phyloP scores from a whole-genome alignment of 2,888 invertebrate genomes.

The Trichogramma evanescens region DNA sequence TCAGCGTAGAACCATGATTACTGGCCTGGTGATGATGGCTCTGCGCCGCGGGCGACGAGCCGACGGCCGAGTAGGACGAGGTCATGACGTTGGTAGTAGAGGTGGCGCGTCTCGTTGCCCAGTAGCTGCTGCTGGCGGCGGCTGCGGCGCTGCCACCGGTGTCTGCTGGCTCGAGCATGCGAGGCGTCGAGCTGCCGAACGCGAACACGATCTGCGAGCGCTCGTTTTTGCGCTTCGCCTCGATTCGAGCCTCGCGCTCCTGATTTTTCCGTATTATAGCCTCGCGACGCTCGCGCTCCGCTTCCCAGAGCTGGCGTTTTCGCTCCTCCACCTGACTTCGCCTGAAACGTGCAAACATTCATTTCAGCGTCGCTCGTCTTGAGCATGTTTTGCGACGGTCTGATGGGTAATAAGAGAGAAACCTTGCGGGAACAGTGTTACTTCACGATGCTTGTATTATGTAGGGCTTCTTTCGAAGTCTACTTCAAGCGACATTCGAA shows the following conservation, averaged over 20 bases:
- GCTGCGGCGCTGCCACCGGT: slow-evolving; percentile 52
- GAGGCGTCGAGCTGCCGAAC: slow-evolving; percentile 85
- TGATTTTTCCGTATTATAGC: slow-evolving; percentile 79
- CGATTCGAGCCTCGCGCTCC: slow-evolving; percentile 75
- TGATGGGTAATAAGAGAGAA: too few species aligned
- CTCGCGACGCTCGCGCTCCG: slow-evolving; percentile 78
- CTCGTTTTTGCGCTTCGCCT: slow-evolving; percentile 71
- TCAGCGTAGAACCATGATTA: slow-evolving; percentile 46
- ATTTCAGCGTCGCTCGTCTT: too few species aligned
- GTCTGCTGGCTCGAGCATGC: slow-evolving; percentile 77
- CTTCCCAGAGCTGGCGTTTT: slow-evolving; percentile 82
- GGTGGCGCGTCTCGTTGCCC: slow-evolving; percentile 82
- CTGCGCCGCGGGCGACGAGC: slow-evolving; percentile 36
- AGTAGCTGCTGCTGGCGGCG: slow-evolving; percentile 54
- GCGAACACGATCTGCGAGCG: slow-evolving; percentile 71
- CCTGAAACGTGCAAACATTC: slow-evolving; percentile 25
- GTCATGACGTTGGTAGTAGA: slow-evolving; percentile 84
- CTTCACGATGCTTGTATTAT: too few species aligned
- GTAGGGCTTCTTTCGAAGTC: too few species aligned
- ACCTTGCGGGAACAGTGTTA: too few species aligned
- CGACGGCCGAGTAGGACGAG: slow-evolving; percentile 50
- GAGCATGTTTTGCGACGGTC: too few species aligned
- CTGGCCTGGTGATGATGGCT: slow-evolving; percentile 43
- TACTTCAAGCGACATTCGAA: too few species aligned
- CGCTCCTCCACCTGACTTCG: slow-evolving; percentile 73